Evolutionary conservation across 2,113 vertebrate genomes (phyloP).

Genomic region (Nerophis lumbriciformis): DNA sequence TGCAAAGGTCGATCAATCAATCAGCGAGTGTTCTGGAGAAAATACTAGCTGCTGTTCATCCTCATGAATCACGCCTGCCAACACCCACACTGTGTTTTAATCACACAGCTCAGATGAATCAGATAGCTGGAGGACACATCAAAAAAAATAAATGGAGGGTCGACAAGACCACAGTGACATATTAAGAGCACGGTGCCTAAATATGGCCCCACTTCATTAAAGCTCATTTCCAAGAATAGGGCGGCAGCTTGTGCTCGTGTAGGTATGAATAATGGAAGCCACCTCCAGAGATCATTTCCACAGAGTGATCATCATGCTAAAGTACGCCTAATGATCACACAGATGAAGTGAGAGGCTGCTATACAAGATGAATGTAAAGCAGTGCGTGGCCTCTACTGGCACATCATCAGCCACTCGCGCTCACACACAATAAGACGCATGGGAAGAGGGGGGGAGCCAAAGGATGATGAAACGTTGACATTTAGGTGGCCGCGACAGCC

Average conservation of each 20-base stretch:
- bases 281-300: conserved; percentile 67
- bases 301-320: conserved; percentile 54
- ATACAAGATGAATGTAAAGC: conserved; percentile 58
- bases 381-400: conserved; percentile 15
- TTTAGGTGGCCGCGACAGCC: not conserved
- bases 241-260: conserved; percentile 39
- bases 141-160: not conserved
- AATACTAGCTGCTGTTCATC: conserved; percentile 5
- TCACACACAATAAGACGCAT: conserved; percentile 13
- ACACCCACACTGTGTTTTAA: conserved; percentile 12
- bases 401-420: conserved; percentile 6
- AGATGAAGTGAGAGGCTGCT: conserved; percentile 53
- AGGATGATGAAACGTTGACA: not conserved
- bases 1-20: conserved; percentile 14
- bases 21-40: conserved; percentile 1
- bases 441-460: not conserved
- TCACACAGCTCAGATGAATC: conserved; percentile 13
- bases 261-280: conserved; percentile 69
- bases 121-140: not conserved
- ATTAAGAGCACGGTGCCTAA: conserved; percentile 45
- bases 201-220: conserved; percentile 55
- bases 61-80: conserved; percentile 11
- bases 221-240: conserved; percentile 66
- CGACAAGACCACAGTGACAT: conserved; percentile 21
- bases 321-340: conserved; percentile 62